Evolutionary conservation across 2,113 vertebrate genomes (phyloP), one percentile per base, ranked within the genome.

Genomic region (Mungos mungo): DNA sequence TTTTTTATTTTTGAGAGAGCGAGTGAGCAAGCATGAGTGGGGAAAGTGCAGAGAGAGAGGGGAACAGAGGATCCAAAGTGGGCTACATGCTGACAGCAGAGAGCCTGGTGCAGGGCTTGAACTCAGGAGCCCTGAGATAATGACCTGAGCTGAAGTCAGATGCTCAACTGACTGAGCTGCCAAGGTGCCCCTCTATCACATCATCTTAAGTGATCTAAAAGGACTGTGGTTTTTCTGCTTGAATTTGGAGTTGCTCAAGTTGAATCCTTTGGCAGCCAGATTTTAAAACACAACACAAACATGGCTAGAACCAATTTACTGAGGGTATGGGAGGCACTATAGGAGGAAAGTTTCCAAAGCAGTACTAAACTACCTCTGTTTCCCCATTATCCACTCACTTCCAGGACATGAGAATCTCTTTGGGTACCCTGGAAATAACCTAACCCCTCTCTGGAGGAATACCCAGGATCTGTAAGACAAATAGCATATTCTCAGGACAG

Each of bases 201-300:
- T 14, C 14, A 83, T 80, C 3, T 38, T 88, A 15, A 80, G n/a
- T 66, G 29, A 72, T 27, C 5, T 23, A 13, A 96, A 29, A 83
- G 35, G 38, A n/a, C 1, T 88, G 3, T 18, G 92, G 16, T 47
- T 94, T 96, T 29, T 54, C 57, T 63, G 41, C 52, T 60, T 50
- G 72, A 94, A 85, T 83, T 41, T 57, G 77, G 93, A 85, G 80
- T 74, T 94, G 35, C 15, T 82, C 19, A 96, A 65, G 33, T 33
- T 86, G 47, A 87, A 86, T 86, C 89, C 66, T 91, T 85, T 94
- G 45, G 50, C 79, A 95, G 66, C 71, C 52, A 90, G 5, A 63
- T 68, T 94, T 80, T 93, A 91, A 93, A 95, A 87, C 66, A 38
- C 41, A 41, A 41, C 41, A 80, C 23, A 96, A 54, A 77, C 47